Evolutionary conservation across 64 coral and sea anemone genomes (phyloP).

Genomic region (Trachythela sp.): DNA sequence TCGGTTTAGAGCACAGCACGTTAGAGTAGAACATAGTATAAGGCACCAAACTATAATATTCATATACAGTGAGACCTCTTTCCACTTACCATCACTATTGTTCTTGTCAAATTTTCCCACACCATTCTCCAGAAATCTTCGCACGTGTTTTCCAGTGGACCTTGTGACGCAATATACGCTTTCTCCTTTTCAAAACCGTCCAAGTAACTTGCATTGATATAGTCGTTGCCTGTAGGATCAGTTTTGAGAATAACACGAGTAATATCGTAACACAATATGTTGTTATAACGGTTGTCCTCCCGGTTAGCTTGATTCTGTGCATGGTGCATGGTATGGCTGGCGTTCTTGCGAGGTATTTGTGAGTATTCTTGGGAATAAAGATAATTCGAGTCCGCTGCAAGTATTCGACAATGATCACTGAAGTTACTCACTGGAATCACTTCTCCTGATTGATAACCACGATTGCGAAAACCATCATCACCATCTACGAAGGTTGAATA

Average conservation of each 20-base stretch:
- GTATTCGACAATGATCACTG: neutral
- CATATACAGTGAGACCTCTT: neutral
- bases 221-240: neutral
- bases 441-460: neutral
- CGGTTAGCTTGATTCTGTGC: neutral
- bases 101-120: neutral
- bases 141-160: neutral
- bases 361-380: neutral
- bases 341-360: neutral
- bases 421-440: neutral
- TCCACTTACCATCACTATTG: conserved; percentile 3
- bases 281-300: neutral
- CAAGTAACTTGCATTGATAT: conserved; percentile 14
- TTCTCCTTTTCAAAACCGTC: neutral
- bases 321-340: neutral
- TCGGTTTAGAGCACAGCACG: no score
- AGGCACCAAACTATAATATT: no score
- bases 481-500: neutral
- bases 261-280: neutral
- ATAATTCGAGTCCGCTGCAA: conserved; percentile 1
- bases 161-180: conserved; percentile 5
- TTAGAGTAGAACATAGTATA: no score
- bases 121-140: conserved; percentile 27
- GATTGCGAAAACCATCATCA: neutral
- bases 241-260: neutral